Evolutionary conservation across 2,888 invertebrate genomes (phyloP), one percentile per base, ranked within the genome.

Genomic region (Tinea pellionella): DNA sequence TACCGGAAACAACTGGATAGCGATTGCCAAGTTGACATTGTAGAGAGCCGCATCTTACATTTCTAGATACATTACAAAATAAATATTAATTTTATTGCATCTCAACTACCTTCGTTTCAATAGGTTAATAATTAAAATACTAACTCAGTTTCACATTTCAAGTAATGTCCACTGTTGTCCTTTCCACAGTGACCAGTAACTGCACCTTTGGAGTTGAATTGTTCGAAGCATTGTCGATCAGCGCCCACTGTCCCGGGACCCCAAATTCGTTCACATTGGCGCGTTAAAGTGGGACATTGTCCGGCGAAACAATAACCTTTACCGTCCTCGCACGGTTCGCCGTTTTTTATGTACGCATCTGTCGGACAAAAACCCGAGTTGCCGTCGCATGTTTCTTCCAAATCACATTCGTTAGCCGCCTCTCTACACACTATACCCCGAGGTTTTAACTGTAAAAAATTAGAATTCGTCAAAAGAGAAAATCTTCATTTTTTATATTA

Each of bases 111-210:
- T n/a, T n/a, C n/a, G n/a, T 24, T 24, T 24, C 24, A 24, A 24
- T 3, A 24, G n/a, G n/a, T n/a, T 1, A 62, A 67, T 24, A 37
- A 37, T 6, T 6, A 37, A 9, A 12, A 37, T 37, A 90, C 95
- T 91, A 80, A 96, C 96, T 93, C 93, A 70, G 90, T 88, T 62
- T 94, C 92, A 79, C 98, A 98, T 80, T 96, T 97, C 69, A 96
- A 88, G 75, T 92, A 96, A 69, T 92, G 91, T 57, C 93, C 93
- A 62, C 85, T 88, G 64, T 78, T 75, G 70, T 95, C 94, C 64
- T 92, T 92, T 51, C 99, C 99, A 77, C 99, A 99, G 78, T 99
- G 97, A 0, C 99, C 99, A 67, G 95, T 97, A 66, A 96, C 94
- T 57, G 96, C 94, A 11, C 99, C 99, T 72, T 97, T 96, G 0